These are phyloP conservation scores for Nymphalis polychloros DNA, from an alignment of 2,888 invertebrate species.

Conservation along the genomic window DNA sequence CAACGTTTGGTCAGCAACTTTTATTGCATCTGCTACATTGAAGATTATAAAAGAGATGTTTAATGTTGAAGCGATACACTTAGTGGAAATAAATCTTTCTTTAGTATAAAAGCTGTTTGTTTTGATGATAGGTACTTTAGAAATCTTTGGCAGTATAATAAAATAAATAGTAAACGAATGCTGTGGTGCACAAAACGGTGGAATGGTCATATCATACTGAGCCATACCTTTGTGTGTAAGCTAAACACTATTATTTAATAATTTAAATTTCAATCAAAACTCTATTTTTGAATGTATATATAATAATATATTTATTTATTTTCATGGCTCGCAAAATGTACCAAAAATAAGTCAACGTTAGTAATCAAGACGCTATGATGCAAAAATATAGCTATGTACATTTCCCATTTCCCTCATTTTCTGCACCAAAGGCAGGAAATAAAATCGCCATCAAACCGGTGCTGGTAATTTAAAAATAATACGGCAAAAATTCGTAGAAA, in stretches of 20 bases:
- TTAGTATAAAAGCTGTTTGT: background rate
- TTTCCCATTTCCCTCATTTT: conserved; percentile 73
- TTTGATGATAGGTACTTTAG: background rate
- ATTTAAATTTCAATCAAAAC: too few species aligned
- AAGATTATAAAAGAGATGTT: conserved; percentile 26
- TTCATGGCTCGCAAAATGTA: conserved; percentile 7
- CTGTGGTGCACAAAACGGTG: too few species aligned
- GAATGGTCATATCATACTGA: too few species aligned
- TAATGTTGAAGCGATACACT: conserved; percentile 4
- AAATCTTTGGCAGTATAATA: too few species aligned
- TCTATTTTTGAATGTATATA: background rate
- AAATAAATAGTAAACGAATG: too few species aligned
- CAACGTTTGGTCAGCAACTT: conserved; percentile 37
- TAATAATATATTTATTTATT: background rate
- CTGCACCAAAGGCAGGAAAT: conserved; percentile 69
- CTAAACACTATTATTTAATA: too few species aligned
- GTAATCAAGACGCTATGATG: conserved; percentile 53
- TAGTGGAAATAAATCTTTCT: background rate
- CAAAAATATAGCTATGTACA: conserved; percentile 46
- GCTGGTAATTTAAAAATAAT: conserved; percentile 78
- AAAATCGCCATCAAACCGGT: conserved; percentile 74
- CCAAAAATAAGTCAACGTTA: conserved; percentile 29
- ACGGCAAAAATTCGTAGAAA: conserved; percentile 70
- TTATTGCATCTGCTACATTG: conserved; percentile 25
- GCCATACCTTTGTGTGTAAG: too few species aligned